Conservation (phyloP, 2,113 vertebrate species). For the Taurulus bubalis region DNA sequence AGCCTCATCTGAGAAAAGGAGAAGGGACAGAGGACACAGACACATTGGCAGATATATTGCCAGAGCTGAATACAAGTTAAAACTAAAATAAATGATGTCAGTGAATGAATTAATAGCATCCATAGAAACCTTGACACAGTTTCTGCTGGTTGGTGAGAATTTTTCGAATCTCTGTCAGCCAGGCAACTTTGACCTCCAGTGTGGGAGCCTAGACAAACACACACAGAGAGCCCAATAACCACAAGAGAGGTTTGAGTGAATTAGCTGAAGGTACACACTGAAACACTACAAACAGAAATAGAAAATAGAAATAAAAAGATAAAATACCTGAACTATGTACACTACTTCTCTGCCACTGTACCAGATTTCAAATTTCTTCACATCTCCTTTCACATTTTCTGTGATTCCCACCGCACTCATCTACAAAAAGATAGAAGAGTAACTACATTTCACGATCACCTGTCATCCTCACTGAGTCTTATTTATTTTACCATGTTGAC, state of each 20-base stretch:
- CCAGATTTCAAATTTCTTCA: slow-evolving; percentile 97
- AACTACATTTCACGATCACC: background rate
- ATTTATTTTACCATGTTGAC: background rate
- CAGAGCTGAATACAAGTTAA: background rate
- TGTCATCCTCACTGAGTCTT: background rate
- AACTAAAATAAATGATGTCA: background rate
- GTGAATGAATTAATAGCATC: background rate
- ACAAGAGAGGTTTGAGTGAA: slow-evolving; percentile 6
- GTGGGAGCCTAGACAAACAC: slow-evolving; percentile 87
- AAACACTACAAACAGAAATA: background rate
- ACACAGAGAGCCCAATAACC: background rate
- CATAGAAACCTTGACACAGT: slow-evolving; percentile 85
- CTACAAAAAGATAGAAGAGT: slow-evolving; percentile 72
- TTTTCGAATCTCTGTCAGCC: slow-evolving; percentile 93
- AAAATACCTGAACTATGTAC: slow-evolving; percentile 92
- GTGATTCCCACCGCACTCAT: slow-evolving; percentile 94
- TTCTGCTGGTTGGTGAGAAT: slow-evolving; percentile 92
- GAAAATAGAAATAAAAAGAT: background rate
- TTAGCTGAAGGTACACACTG: background rate
- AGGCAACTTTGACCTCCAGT: slow-evolving; percentile 91
- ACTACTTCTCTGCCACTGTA: slow-evolving; percentile 93
- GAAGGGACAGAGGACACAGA: slow-evolving; percentile 12
- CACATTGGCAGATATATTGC: background rate
- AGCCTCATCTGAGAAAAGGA: slow-evolving; percentile 66
- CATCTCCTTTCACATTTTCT: slow-evolving; percentile 94